Percentiles rank a stretch among this genome's conserved stretches.
phyloP scores from a whole-genome alignment of 2,888 invertebrate species.

The Troglohyphantes excavatus region DNA sequence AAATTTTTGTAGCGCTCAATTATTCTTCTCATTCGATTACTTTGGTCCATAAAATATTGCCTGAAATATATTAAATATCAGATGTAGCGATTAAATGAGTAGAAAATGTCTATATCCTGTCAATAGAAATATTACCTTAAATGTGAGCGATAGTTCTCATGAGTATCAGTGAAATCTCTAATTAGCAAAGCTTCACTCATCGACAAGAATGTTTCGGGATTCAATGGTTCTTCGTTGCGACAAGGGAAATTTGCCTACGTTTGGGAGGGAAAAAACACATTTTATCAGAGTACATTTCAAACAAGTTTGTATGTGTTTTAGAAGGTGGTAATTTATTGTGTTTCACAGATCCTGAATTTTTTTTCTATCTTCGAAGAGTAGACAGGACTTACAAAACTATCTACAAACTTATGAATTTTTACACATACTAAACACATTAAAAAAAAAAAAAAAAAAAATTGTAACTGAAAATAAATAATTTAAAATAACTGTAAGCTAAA shows the following conservation, averaged over 20 bases:
- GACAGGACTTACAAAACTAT: too few species aligned
- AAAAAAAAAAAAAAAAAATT: too few species aligned
- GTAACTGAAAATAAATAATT: too few species aligned
- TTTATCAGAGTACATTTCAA: too few species aligned
- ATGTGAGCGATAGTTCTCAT: constrained; percentile 31
- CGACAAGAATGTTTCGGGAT: constrained; percentile 80
- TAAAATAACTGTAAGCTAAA: too few species aligned
- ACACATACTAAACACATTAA: too few species aligned
- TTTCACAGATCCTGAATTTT: too few species aligned
- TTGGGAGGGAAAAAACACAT: neutral
- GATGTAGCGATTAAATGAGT: too few species aligned
- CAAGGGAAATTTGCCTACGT: constrained; percentile 86
- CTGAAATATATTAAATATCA: neutral
- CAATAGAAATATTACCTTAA: constrained; percentile 22
- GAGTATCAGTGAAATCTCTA: constrained; percentile 33
- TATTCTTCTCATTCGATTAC: constrained; percentile 24
- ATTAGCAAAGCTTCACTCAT: constrained; percentile 77
- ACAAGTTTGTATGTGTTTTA: too few species aligned
- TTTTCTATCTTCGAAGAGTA: too few species aligned
- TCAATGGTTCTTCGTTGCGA: constrained; percentile 88
- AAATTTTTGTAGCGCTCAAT: neutral
- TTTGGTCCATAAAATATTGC: constrained; percentile 39
- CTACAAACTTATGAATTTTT: too few species aligned
- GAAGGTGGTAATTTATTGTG: too few species aligned
- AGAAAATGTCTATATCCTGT: neutral